Conservation (phyloP, 2,888 invertebrate species). For the Anaspis maculata region DNA sequence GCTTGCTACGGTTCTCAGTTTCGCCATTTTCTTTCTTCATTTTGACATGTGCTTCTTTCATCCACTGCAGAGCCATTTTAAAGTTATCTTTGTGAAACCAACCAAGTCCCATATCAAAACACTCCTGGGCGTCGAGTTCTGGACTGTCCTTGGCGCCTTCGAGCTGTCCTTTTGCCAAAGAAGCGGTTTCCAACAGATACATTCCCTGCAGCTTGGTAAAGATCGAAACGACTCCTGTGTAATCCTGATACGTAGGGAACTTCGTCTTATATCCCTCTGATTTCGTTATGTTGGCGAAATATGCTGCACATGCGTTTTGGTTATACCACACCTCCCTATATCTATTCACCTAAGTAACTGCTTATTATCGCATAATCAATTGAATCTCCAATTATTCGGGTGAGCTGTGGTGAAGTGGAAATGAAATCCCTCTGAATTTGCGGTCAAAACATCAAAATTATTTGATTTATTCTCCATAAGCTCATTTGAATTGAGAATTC, state of each 20-base stretch:
- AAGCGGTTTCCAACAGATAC: conserved; percentile 79
- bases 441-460: no score
- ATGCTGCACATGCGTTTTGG: no score
- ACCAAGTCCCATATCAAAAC: conserved; percentile 90
- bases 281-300: conserved; percentile 64
- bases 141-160: conserved; percentile 75
- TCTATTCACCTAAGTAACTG: no score
- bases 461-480: no score
- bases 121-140: conserved; percentile 77
- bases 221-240: conserved; percentile 92
- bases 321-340: no score
- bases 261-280: conserved; percentile 65
- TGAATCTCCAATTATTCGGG: no score
- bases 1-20: conserved; percentile 63
- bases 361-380: no score
- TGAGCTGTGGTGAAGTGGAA: no score
- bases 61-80: conserved; percentile 90
- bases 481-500: no score
- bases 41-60: conserved; percentile 81
- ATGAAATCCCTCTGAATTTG: no score
- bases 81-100: conserved; percentile 89
- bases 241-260: conserved; percentile 88
- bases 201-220: conserved; percentile 85
- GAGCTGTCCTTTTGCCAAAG: conserved; percentile 80
- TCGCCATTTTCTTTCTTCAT: conserved; percentile 59